Base-by-base conservation (phyloP, 2,113 vertebrate genomes). In the Anarhynchus alexandrinus region DNA sequence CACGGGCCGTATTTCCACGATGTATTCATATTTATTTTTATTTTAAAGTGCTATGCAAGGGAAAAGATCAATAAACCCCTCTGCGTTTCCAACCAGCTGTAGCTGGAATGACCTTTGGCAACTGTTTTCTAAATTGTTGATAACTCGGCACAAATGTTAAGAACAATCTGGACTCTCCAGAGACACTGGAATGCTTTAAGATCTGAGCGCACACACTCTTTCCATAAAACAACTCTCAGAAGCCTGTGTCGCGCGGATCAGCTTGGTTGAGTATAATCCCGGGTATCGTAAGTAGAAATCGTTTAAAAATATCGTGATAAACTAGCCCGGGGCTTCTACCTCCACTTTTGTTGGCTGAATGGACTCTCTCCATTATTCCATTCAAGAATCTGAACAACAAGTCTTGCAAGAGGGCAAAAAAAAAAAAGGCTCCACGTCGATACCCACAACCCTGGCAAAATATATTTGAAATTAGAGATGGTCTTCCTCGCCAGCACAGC, bases 41-140 rank as follows among this genome's bases (percentile, higher is more conserved):
- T 92, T 79, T 27, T 17, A 2, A 82, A 89, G 61, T 27, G 20
- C 30, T 82, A 27, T 20, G 26, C 32, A 77, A 92, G 88, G 38
- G 71, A 81, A 90, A 90, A 94, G 70, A 93, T 91, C 92, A 70
- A 90, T 96, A 92, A 88, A 87, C 16, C 10, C 7, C 29, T 71
- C 70, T 32, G 25, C 40, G 45, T 76, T 93, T 90, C 55, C 74
- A 85, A 90, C 76, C 74, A 91, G 40, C 71, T 95, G 84, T 42
- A 88, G 74, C 15, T 82, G 71, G 82, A 94, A 85, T 54, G 85
- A 95, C 66, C 54, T 96, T 93, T 96, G 96, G 96, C 93, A 95
- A 57, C 69, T 40, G 15, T 84, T 91, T 93, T 86, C 87, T 88
- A 95, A 96, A 90, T 42, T 95, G 94, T 94, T 96, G 94, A 85